Conservation (phyloP, 2,888 invertebrate genomes). For the Abscondita cerata region DNA sequence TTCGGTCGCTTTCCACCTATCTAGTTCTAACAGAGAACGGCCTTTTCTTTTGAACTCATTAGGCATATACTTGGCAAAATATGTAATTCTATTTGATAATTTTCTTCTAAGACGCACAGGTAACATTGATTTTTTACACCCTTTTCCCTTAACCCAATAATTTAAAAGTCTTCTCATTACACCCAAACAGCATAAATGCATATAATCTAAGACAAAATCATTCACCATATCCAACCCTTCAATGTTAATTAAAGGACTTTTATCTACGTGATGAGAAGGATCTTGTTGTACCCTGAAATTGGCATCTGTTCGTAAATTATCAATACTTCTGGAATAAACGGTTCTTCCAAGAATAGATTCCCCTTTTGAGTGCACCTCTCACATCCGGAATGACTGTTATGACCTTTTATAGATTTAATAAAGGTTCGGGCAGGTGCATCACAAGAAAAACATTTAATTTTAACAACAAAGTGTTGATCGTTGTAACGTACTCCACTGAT, state of each 20-base stretch:
- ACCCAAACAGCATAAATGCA: constrained; percentile 27
- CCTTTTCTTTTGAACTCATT: constrained; percentile 31
- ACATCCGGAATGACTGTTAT: constrained; percentile 20
- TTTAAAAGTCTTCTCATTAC: constrained; percentile 17
- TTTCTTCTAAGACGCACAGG: neutral
- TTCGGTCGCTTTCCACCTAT: constrained; percentile 37
- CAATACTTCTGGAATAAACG: neutral
- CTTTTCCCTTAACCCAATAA: constrained; percentile 10
- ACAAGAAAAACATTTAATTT: neutral
- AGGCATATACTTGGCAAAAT: constrained; percentile 19
- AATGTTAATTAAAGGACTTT: constrained; percentile 18
- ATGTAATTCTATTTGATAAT: neutral
- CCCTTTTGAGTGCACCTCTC: constrained; percentile 24
- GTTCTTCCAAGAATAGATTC: constrained; percentile 8
- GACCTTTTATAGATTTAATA: constrained; percentile 25
- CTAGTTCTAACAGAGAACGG: constrained; percentile 21
- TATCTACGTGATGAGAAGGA: constrained; percentile 20
- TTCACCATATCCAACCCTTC: constrained; percentile 12
- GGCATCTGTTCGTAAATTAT: constrained; percentile 18
- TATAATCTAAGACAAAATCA: constrained; percentile 21
- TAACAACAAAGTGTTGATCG: neutral
- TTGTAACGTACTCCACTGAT: neutral
- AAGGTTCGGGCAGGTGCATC: constrained; percentile 23
- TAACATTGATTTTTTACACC: neutral
- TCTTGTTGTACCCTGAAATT: constrained; percentile 9